A percentile compares a stretch with the other conserved stretches of the same genome.
These are phyloP conservation scores for Chaetophractus vellerosus DNA, from an alignment of 2,797 vertebrate genomes.

Conservation along the genomic window DNA sequence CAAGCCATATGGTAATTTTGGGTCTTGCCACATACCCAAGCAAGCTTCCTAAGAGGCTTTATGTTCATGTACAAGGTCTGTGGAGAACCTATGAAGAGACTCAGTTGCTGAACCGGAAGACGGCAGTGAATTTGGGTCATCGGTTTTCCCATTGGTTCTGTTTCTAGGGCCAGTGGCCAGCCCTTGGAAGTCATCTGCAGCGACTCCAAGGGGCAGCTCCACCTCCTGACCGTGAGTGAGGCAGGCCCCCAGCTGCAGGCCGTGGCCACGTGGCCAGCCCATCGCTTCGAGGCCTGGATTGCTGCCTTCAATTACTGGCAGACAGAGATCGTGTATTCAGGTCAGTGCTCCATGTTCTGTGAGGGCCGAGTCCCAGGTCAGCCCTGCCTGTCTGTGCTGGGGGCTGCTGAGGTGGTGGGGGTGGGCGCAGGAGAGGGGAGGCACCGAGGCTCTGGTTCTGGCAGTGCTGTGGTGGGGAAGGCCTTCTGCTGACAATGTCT, in stretches of 20 bases:
- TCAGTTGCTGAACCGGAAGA: too few relatives aligned
- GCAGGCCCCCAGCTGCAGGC: slow-evolving; percentile 85
- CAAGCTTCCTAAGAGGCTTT: too few relatives aligned
- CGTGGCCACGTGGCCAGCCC: slow-evolving; percentile 95
- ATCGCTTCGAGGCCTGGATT: slow-evolving; percentile 97
- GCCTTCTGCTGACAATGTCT: too few relatives aligned
- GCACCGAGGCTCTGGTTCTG: neutral
- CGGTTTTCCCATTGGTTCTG: neutral
- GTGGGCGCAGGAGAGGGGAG: neutral
- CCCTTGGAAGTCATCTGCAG: slow-evolving; percentile 94
- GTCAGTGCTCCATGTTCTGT: slow-evolving; percentile 86
- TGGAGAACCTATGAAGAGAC: neutral
- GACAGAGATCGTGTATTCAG: slow-evolving; percentile 94
- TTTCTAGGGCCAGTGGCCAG: slow-evolving; percentile 82
- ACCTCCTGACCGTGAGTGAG: slow-evolving; percentile 91
- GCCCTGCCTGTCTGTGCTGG: too few relatives aligned
- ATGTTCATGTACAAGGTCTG: rapidly evolving
- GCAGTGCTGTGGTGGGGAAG: too few relatives aligned
- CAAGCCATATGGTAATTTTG: neutral
- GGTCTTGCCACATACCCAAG: neutral
- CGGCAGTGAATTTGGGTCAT: neutral
- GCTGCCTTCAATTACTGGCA: slow-evolving; percentile 99
- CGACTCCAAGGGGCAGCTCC: slow-evolving; percentile 95
- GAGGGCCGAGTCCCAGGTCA: too few relatives aligned
- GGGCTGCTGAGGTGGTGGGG: neutral